These are phyloP conservation scores for Andrena chrysosceles DNA, from an alignment of 2,888 invertebrate species.

Conservation along the genomic window DNA sequence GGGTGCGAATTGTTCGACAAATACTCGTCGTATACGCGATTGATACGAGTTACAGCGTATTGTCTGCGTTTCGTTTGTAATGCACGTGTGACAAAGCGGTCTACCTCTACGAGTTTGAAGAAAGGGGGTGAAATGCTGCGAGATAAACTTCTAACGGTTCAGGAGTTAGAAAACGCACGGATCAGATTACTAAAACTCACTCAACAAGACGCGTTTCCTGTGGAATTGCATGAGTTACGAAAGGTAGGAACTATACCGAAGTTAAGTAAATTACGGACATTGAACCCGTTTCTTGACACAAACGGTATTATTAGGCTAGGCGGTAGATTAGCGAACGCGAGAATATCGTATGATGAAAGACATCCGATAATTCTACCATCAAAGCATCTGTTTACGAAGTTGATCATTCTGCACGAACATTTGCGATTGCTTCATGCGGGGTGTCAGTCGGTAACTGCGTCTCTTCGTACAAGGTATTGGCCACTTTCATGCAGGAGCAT, in stretches of 20 bases:
- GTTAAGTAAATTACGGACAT: neutral
- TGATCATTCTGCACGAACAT: neutral
- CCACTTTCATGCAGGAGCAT: neutral
- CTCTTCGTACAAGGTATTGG: constrained; percentile 29
- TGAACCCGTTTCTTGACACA: neutral
- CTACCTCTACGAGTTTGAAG: no score
- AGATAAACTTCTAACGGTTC: neutral
- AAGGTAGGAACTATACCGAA: neutral
- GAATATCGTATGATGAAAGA: neutral
- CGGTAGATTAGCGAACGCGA: neutral
- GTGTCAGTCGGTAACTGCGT: neutral
- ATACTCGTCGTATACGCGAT: neutral
- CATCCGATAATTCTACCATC: constrained; percentile 20
- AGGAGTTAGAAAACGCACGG: neutral
- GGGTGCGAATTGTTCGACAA: neutral
- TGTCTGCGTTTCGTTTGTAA: no score
- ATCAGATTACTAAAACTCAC: neutral
- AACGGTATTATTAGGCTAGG: constrained; percentile 1
- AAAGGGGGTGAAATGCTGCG: no score
- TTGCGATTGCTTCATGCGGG: neutral
- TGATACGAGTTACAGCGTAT: neutral
- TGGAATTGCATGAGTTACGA: neutral
- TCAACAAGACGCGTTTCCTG: neutral
- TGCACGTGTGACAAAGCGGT: fast-evolving
- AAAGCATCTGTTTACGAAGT: neutral